Percentiles rank a stretch among this genome's conserved stretches.
phyloP scores from a whole-genome alignment of 2,888 invertebrate genomes.

The Erebia aethiops region DNA sequence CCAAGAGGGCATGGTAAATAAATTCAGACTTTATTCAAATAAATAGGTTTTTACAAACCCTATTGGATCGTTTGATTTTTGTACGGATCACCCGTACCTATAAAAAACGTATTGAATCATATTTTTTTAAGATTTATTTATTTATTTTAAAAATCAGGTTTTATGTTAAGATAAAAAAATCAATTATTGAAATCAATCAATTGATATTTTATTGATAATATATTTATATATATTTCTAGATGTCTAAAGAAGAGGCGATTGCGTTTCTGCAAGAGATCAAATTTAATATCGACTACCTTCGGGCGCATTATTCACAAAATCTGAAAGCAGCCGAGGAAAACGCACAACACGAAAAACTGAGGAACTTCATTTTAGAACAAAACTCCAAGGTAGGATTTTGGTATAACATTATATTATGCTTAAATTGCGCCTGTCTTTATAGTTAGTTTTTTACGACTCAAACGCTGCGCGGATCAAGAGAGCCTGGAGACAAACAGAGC shows the following conservation, averaged over 20 bases:
- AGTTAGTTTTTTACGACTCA: not conserved
- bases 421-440: not conserved
- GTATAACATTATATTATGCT: not conserved
- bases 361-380: constrained; percentile 70
- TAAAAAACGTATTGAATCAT: too few species aligned
- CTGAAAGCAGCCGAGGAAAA: constrained; percentile 68
- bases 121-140: too few species aligned
- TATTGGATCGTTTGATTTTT: not conserved
- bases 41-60: not conserved
- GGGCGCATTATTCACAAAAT: constrained; percentile 84
- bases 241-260: constrained; percentile 89
- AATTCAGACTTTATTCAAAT: not conserved
- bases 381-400: constrained; percentile 59
- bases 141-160: too few species aligned
- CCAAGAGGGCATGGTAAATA: constrained; percentile 87
- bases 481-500: too few species aligned
- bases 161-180: too few species aligned
- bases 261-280: constrained; percentile 90
- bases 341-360: constrained; percentile 72
- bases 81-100: too few species aligned
- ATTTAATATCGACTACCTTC: constrained; percentile 87
- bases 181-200: too few species aligned
- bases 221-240: constrained; percentile 74
- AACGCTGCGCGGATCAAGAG: not conserved
- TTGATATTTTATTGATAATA: too few species aligned